These are phyloP conservation scores for Ivindomyrus marchei DNA, from an alignment of 2,113 vertebrate species.

Conservation along the genomic window DNA sequence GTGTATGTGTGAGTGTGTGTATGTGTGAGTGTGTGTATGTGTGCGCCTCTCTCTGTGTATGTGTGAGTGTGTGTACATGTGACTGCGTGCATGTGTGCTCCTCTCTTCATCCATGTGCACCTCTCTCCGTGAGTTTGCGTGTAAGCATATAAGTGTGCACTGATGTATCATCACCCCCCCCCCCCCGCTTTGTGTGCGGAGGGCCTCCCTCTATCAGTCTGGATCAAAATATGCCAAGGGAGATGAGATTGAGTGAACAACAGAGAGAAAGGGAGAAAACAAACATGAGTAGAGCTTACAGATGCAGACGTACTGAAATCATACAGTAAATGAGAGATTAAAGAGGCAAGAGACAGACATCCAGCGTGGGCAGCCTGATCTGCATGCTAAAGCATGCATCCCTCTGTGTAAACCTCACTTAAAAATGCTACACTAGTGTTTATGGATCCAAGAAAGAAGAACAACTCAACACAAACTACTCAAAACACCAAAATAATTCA, in stretches of 20 bases:
- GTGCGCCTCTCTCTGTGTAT: background rate
- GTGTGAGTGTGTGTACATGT: background rate
- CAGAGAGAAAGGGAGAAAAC: background rate
- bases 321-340: slow-evolving; percentile 65
- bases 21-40: background rate
- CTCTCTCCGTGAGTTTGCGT: background rate
- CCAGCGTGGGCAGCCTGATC: slow-evolving; percentile 45
- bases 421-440: background rate
- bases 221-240: slow-evolving; percentile 37
- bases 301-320: slow-evolving; percentile 54
- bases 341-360: slow-evolving; percentile 56
- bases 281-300: slow-evolving; percentile 25
- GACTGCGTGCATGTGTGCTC: no score
- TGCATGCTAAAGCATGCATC: slow-evolving; percentile 56
- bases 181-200: background rate
- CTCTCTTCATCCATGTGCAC: no score
- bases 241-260: background rate
- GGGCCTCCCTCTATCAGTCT: slow-evolving; percentile 61
- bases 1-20: slow-evolving; percentile 14
- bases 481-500: background rate
- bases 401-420: slow-evolving; percentile 46
- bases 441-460: background rate
- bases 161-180: slow-evolving; percentile 12
- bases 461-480: background rate
- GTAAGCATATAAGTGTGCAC: background rate